Conservation (phyloP, 2,797 vertebrate species). For the Enteromius radiatus region DNA sequence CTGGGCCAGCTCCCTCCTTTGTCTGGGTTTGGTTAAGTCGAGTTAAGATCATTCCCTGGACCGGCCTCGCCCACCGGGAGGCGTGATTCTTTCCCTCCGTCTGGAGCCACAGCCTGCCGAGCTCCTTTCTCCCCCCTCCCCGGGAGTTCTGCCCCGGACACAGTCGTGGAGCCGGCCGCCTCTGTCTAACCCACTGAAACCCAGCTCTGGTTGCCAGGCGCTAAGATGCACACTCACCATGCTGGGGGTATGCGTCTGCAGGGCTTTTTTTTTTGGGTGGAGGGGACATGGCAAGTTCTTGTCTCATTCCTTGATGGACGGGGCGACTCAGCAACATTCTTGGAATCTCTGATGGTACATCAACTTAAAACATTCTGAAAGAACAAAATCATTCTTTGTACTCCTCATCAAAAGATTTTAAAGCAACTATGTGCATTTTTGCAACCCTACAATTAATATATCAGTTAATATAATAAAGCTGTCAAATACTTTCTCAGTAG, state of each 20-base stretch:
- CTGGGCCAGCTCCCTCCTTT: conserved; percentile 88
- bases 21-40: conserved; percentile 95
- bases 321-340: conserved; percentile 75
- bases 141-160: conserved; percentile 89
- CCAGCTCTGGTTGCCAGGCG: conserved; percentile 92
- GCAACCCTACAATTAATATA: background rate
- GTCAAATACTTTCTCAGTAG: background rate
- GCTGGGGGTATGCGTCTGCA: conserved; percentile 78
- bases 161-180: conserved; percentile 89
- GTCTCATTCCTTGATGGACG: conserved; percentile 70
- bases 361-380: background rate
- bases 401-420: background rate
- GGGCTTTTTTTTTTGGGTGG: conserved; percentile 53
- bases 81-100: conserved; percentile 91
- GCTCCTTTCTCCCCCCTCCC: conserved; percentile 91
- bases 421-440: background rate
- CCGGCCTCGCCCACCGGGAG: conserved; percentile 90
- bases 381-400: background rate
- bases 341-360: conserved; percentile 60
- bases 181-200: conserved; percentile 87
- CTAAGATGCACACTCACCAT: conserved; percentile 90
- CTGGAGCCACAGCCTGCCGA: conserved; percentile 98
- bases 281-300: conserved; percentile 72
- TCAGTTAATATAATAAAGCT: background rate
- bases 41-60: conserved; percentile 96